Evolutionary conservation across 1,140 invertebrate species (phyloP), one percentile per base, ranked within the genome.

Genomic region (Monochamus saltuarius): DNA sequence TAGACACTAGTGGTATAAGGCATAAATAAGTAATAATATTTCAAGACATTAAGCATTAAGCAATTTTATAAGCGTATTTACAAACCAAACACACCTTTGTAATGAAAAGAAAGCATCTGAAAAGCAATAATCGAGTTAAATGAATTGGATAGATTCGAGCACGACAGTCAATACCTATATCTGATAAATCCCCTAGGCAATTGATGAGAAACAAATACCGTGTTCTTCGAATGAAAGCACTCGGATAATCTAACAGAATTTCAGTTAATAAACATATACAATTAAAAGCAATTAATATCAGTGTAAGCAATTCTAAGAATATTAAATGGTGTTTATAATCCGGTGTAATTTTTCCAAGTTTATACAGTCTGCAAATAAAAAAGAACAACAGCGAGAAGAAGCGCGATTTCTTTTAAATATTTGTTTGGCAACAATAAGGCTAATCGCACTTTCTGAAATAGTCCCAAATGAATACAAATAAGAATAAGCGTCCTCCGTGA

Each of bases 41-140:
- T 45, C 51, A 39, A 52, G 16, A 59, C 35, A n/a, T 19, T 35
- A 35, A 54, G 47, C n/a, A n/a, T n/a, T 36, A 47, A 35, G 37
- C 22, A 55, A 36, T 39, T 14, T 14, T 37, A 45, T 9, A 19
- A 17, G 34, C 49, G 59, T 61, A 47, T 61, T 61, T 61, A 38
- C 45, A 52, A 45, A 47, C 29, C 49, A 55, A 61, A 61, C 55
- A 61, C 49, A 61, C 51, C 59, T 61, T 61, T 61, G 59, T 61
- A 61, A 61, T 61, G 59, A 61, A 61, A 61, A 61, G 59, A 61
- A 61, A 61, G 59, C 58, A 55, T 47, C 40, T 55, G 51, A 61
- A 47, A 61, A 61, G 43, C 38, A 38, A 40, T 61, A 52, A 52
- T 38, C 37, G 49, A 53, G 53, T 53, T 59, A 45, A 36, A 42